Evolutionary conservation across 2,113 vertebrate species (phyloP), one percentile per base, ranked within the genome.

Genomic region (Pleuronectes platessa): DNA sequence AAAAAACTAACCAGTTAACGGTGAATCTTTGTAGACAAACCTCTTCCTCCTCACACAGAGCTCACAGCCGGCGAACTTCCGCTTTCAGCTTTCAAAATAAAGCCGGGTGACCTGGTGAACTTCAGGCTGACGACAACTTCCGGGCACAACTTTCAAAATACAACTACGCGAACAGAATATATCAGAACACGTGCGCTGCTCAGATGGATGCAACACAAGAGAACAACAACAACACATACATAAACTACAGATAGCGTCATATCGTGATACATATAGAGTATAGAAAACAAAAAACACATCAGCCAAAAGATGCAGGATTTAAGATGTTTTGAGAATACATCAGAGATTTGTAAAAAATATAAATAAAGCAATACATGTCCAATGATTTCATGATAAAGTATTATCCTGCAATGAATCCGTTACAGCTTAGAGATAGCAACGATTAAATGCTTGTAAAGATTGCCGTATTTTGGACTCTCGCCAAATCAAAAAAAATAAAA

Each of bases 41-140:
- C 60, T 20, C 61, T 64, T 76, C 67, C 58, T 82, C 77, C 47
- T 61, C 37, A 20, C 18, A 27, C 62, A 21, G 8, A 49, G 6
- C 10, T 17, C 27, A n/a, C 66, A n/a, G 20, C n/a, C n/a, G 10
- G 0, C 0, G 0, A 0, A 4, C 0, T 88, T 90, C 88, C 88
- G 75, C 42, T 78, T 53, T 2, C 1, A 13, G 6, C 9, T 76
- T 81, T 71, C 85, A 89, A 68, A 88, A 81, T 86, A 92, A 92
- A 86, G 70, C 2, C 5, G 1, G 5, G 3, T 31, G 59, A 55
- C 21, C 10, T 2, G 5, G 2, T 13, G 11, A 47, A 37, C 17
- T 17, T n/a, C 1, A 42, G 26, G 6, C 5, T 13, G n/a, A 31
- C 0, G 2, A 7, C 27, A 20, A 71, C 66, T 76, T 90, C 81